These are phyloP conservation scores for Pteruthius melanotis DNA, from an alignment of 2,113 vertebrate species.

Conservation along the genomic window DNA sequence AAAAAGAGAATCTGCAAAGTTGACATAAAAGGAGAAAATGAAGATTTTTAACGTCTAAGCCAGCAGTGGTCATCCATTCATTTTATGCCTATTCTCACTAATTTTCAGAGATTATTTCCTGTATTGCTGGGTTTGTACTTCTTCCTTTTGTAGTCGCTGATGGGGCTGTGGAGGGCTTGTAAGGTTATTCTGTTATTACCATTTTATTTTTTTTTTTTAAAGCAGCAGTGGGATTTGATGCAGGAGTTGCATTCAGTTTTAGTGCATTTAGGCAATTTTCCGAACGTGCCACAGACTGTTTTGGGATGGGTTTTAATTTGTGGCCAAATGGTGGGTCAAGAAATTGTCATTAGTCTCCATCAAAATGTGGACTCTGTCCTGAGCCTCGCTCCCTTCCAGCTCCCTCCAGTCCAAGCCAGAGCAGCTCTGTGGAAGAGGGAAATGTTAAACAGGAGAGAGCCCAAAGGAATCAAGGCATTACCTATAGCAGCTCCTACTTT, in stretches of 20 bases:
- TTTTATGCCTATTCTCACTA: neutral
- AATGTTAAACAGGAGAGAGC: neutral
- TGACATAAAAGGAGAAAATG: neutral
- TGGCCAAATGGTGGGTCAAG: neutral
- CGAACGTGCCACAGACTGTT: neutral
- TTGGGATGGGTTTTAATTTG: neutral
- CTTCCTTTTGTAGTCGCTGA: neutral
- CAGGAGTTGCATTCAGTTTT: neutral
- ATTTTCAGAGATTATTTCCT: neutral
- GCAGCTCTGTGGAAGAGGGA: neutral
- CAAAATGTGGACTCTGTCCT: neutral
- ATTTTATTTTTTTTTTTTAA: neutral
- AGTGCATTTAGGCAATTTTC: neutral
- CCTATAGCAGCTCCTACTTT: neutral
- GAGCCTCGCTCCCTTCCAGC: neutral
- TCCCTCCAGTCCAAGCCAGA: neutral
- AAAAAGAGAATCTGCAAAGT: slow-evolving; percentile 2
- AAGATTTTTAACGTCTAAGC: neutral
- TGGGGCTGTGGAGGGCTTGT: neutral
- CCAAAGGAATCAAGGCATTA: neutral
- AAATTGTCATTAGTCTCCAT: neutral
- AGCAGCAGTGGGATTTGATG: neutral
- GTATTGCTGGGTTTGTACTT: neutral
- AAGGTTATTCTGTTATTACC: neutral
- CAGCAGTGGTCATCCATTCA: neutral